Evolutionary conservation across 23 tunicate species (phyloP), one percentile per base, ranked within the genome.

Genomic region (Ascidia mentula): DNA sequence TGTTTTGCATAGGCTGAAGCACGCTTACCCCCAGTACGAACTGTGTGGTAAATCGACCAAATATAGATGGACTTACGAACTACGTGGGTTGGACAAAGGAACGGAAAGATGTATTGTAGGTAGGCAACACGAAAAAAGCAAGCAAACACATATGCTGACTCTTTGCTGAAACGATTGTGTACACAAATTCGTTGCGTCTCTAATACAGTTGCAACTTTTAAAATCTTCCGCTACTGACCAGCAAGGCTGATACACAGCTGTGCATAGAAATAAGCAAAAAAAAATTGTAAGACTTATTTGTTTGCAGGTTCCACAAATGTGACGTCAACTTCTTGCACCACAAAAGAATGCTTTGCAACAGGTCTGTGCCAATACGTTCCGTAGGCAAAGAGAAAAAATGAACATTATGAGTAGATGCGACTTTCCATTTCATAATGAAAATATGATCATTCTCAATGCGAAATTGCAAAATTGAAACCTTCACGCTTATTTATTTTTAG

Each of bases 321-420:
- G 28, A 69, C 46, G 31, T 32, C 76, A 22, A 80, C 65, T 8
- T 36, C 83, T 40, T 91, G 97, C 76, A 82, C 79, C 6, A 82
- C 87, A 24, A 81, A 79, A 69, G 80, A 92, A 72, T 92, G 97
- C 76, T 82, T 92, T 32, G 84, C 83, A 22, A 82, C 97, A 82
- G 97, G 97, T 92, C 2, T 73, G 84, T 20, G 2, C 24, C 74
- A 7, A 33, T n/a, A n/a, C n/a, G n/a, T n/a, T n/a, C n/a, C n/a
- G 60, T 15, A 45, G 60, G 60, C 60, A 15, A 15, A 77, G 65
- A 20, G 40, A 81, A 26, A 53, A 70, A 37, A 81, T 81, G 77
- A 3, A 72, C 34, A 81, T 70, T 26, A 81, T 81, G 8, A 61
- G 65, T 35, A 53, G 32, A 39, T 36, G 30, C 38, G 80, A 70